Evolutionary conservation across 2,113 vertebrate species (phyloP).

Genomic region (Equus przewalskii): DNA sequence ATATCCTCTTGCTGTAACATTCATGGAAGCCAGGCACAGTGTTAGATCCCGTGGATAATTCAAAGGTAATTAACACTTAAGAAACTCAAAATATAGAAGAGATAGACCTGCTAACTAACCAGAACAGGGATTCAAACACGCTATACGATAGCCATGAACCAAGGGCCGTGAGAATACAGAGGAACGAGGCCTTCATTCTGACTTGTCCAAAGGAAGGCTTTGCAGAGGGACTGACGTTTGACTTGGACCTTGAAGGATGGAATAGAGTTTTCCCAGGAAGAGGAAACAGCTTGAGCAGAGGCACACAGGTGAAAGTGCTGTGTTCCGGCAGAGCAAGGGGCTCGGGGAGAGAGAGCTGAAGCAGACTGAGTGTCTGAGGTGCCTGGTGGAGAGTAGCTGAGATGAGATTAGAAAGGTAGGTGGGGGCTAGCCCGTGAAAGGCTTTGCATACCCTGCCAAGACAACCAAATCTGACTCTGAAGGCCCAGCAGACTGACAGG

Average conservation of each 20-base stretch:
- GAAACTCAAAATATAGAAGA: not conserved
- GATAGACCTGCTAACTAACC: not conserved
- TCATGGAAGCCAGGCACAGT: not conserved
- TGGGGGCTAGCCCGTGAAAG: not conserved
- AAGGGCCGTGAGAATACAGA: not conserved
- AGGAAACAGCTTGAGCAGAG: not conserved
- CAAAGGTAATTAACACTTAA: not conserved
- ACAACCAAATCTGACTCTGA: not conserved
- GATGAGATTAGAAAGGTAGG: not conserved
- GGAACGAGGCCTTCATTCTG: not conserved
- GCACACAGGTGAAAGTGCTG: not conserved
- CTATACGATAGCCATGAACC: rapidly evolving
- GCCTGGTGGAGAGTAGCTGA: not conserved
- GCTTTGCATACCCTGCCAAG: not conserved
- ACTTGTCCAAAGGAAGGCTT: not conserved
- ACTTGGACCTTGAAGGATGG: not conserved
- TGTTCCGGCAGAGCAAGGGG: not conserved
- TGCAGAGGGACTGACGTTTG: not conserved
- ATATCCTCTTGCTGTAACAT: not conserved
- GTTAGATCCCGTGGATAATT: not conserved
- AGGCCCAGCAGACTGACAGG: not conserved
- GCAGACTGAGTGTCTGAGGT: too few relatives aligned
- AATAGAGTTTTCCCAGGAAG: not conserved
- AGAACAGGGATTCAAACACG: rapidly evolving
- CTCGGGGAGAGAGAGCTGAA: not conserved